Conservation (phyloP, 2,888 invertebrate genomes). For the Pedicia rivosa region DNA sequence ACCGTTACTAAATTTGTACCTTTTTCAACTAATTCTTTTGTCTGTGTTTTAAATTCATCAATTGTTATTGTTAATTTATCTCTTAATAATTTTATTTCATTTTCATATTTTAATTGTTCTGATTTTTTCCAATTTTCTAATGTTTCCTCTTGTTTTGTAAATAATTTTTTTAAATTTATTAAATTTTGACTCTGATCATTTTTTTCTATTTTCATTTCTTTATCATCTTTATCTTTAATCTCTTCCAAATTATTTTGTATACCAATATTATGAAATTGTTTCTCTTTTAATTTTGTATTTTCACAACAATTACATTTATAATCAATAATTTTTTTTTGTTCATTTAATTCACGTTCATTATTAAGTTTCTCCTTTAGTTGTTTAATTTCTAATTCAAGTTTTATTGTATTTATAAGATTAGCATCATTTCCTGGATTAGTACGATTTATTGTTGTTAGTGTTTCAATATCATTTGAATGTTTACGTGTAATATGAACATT, state of each 20-base stretch:
- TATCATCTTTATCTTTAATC: constrained; percentile 12
- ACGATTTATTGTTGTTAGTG: constrained; percentile 1
- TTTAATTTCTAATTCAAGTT: constrained; percentile 46
- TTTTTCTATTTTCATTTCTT: not conserved
- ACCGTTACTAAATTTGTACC: not conserved
- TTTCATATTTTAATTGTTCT: constrained; percentile 5
- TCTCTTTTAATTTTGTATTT: constrained; percentile 12
- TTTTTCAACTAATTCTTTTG: not conserved
- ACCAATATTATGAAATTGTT: constrained; percentile 15
- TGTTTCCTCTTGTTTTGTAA: constrained; percentile 6
- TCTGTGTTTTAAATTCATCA: constrained; percentile 1
- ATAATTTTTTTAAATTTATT: constrained; percentile 4
- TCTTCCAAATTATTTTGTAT: constrained; percentile 14
- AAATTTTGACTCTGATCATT: not conserved
- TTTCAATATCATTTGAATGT: constrained; percentile 14
- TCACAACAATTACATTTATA: constrained; percentile 7
- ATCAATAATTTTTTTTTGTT: constrained; percentile 14
- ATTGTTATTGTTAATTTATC: constrained; percentile 7
- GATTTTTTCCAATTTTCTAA: constrained; percentile 7
- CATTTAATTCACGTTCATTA: constrained; percentile 37
- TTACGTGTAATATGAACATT: constrained; percentile 25
- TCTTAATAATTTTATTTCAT: constrained; percentile 8
- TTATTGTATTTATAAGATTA: constrained; percentile 40
- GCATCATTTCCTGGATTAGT: constrained; percentile 21
- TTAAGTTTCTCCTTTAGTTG: constrained; percentile 44